phyloP scores from a whole-genome alignment of 2,113 vertebrate species.

The Lamprologus lemairii region DNA sequence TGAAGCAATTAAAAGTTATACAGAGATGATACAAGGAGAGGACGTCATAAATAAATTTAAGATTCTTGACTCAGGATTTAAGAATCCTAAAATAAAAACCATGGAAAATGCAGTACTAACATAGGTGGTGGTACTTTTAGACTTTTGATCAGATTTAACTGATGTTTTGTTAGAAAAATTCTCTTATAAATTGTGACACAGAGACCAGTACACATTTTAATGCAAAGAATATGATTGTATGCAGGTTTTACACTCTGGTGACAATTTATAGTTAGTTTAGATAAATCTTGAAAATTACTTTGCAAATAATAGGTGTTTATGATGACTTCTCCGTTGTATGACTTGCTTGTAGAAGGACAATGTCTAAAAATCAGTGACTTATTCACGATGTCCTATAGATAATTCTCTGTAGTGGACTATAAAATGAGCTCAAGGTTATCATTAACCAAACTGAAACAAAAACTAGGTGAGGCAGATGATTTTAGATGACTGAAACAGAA shows the following conservation, averaged over 20 bases:
- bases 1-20: neutral
- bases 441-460: neutral
- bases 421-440: neutral
- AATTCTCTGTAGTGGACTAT: neutral
- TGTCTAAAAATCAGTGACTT: neutral
- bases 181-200: accelerated
- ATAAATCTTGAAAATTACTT: neutral
- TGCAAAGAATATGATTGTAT: neutral
- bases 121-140: neutral
- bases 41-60: neutral
- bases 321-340: accelerated
- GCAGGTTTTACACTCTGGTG: neutral
- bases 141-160: neutral
- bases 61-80: neutral
- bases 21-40: neutral
- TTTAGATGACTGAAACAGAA: neutral
- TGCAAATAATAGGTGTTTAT: accelerated
- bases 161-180: neutral
- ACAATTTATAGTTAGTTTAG: neutral
- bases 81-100: neutral
- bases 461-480: accelerated
- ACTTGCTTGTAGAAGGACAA: neutral
- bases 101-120: neutral
- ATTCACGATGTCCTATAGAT: neutral
- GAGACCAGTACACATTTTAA: accelerated